Percentiles rank a stretch among this genome's conserved stretches.
Evolutionary conservation across 2,797 vertebrate genomes (phyloP).

Genomic region (Melanotaenia pygmaea): DNA sequence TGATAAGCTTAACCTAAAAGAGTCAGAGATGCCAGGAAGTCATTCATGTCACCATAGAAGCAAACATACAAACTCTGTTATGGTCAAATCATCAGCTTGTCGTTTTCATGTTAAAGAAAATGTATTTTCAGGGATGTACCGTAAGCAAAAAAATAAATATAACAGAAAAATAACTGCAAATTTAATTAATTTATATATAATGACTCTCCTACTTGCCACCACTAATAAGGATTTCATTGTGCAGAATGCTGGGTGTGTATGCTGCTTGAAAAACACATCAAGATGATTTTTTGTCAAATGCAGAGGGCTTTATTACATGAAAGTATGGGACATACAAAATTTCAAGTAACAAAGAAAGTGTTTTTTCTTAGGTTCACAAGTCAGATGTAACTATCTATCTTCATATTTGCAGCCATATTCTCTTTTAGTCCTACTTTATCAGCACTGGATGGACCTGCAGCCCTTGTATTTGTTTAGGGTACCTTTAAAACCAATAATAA

Average conservation of each 20-base stretch:
- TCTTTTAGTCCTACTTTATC: conserved; percentile 24
- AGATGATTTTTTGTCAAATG: conserved; percentile 72
- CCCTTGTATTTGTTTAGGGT: conserved; percentile 42
- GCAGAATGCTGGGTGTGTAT: not conserved
- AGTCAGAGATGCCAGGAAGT: conserved; percentile 1
- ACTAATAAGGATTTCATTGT: not conserved
- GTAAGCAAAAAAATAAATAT: not conserved
- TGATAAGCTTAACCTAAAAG: conserved; percentile 1
- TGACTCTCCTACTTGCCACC: not conserved
- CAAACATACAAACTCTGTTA: not conserved
- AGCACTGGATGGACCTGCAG: conserved; percentile 41
- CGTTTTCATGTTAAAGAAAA: not conserved
- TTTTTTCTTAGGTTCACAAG: conserved; percentile 66
- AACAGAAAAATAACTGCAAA: not conserved
- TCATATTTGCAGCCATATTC: conserved; percentile 28
- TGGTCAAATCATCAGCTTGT: not conserved
- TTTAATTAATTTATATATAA: not conserved
- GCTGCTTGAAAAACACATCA: conserved; percentile 17
- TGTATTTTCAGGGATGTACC: conserved; percentile 13
- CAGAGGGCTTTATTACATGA: conserved; percentile 81
- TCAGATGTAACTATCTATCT: conserved; percentile 53
- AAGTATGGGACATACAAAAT: conserved; percentile 79
- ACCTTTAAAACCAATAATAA: conserved; percentile 27
- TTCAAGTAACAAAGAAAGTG: conserved; percentile 79
- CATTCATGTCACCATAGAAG: conserved; percentile 1